Evolutionary conservation across 2,797 vertebrate species (phyloP).

Genomic region (Garrulus glandarius): DNA sequence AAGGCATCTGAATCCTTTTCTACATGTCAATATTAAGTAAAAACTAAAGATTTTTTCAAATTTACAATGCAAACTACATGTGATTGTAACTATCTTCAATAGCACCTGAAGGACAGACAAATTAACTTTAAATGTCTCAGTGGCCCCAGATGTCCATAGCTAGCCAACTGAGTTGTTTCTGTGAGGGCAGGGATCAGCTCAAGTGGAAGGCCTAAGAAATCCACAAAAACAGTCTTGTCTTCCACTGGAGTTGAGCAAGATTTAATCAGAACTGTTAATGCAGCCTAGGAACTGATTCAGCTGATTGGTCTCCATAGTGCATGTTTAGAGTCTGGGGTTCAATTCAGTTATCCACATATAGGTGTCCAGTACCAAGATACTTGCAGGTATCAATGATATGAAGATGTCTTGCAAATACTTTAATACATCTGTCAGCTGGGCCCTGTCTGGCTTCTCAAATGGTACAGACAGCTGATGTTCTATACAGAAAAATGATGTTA

Average conservation of each 20-base stretch:
- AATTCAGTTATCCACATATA: neutral
- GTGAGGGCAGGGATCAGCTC: neutral
- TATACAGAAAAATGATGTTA: neutral
- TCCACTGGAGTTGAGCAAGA: neutral
- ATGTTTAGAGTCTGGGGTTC: neutral
- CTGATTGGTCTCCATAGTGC: neutral
- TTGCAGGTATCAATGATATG: neutral
- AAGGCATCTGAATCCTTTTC: neutral
- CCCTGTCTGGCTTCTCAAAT: neutral
- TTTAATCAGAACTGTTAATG: neutral
- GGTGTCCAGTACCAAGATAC: neutral
- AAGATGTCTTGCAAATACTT: neutral
- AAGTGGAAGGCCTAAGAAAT: neutral
- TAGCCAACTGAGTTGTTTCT: neutral
- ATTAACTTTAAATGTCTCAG: neutral
- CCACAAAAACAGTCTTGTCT: neutral
- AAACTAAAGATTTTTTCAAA: neutral
- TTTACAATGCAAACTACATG: neutral
- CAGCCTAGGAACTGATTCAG: neutral
- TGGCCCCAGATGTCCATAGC: neutral
- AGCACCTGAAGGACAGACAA: neutral
- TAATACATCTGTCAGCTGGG: neutral
- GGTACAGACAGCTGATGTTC: neutral
- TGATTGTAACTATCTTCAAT: neutral
- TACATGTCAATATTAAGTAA: neutral